Evolutionary conservation across 64 coral and sea anemone species (phyloP).

Genomic region (Actinia equina): DNA sequence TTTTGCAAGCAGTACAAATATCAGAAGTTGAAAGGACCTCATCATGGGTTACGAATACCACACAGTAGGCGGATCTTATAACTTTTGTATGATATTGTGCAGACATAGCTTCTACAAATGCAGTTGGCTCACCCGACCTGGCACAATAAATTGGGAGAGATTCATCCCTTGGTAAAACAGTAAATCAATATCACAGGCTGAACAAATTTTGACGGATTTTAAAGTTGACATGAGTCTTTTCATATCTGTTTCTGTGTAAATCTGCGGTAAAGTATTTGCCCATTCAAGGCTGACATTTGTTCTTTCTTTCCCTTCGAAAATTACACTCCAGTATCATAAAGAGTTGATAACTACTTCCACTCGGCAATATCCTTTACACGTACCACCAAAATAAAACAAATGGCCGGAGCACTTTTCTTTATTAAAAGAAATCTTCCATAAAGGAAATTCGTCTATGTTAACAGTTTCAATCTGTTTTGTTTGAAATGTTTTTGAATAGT

Average conservation of each 20-base stretch:
- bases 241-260: conserved; percentile 23
- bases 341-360: conserved; percentile 6
- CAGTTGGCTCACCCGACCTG: conserved; percentile 46
- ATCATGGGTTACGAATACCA: conserved; percentile 47
- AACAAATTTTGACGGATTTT: conserved; percentile 15
- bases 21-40: conserved; percentile 32
- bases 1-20: conserved; percentile 43
- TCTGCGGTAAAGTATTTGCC: neutral
- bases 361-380: neutral
- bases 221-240: conserved; percentile 22
- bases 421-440: conserved; percentile 24
- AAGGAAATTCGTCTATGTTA: conserved; percentile 17
- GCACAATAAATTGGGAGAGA: conserved; percentile 41
- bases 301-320: conserved; percentile 37
- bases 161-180: conserved; percentile 32
- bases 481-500: neutral
- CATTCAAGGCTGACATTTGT: conserved; percentile 6
- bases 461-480: neutral
- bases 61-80: conserved; percentile 51
- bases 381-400: conserved; percentile 50
- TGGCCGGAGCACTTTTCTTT: conserved; percentile 22
- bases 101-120: conserved; percentile 47
- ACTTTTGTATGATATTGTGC: conserved; percentile 45
- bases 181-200: conserved; percentile 7
- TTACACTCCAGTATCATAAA: conserved; percentile 26